Base-by-base conservation (phyloP, 2,888 invertebrate genomes). In the Argyresthia albistria region DNA sequence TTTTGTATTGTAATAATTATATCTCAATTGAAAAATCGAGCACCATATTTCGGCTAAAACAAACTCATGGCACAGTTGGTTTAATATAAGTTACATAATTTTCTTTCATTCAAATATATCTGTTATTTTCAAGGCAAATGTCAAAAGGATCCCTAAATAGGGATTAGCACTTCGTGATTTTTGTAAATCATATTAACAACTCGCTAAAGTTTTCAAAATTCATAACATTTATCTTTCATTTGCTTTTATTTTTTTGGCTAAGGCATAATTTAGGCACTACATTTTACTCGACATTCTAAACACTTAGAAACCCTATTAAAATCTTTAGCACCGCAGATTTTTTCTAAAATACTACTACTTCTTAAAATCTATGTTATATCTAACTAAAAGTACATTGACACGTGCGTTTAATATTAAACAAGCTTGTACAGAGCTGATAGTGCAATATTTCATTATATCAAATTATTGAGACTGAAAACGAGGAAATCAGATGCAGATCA, bases 161-260 rank as follows among this genome's bases (percentile, higher is more conserved):
- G 72, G 73, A 67, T 51, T 66, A 72, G 76, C 79, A 80, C 79
- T 77, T 78, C 62, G 79, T 79, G 76, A 71, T 60, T 59, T 58
- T 53, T 58, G 54, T 12, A 50, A 46, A n/a, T 46, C 48, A 43
- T 35, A 43, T 43, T 39, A 46, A 39, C 36, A 42, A 45, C 43
- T 25, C n/a, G 10, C 25, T 2, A 55, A 57, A 57, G 50, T 35
- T 47, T 51, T 50, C 45, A 46, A 56, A 54, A 52, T 39, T 49
- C 8, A 42, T 48, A 55, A 58, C 52, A 43, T 54, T 14, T 49
- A 54, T 53, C 42, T 45, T 50, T 53, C 51, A 39, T 43, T 42
- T 43, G 42, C n/a, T n/a, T n/a, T n/a, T n/a, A n/a, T n/a, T 50
- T 50, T 47, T 42, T 43, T 45, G 16, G 11, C 16, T 57, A 59